phyloP scores from a whole-genome alignment of 2,113 vertebrate species.

The Hemiscyllium ocellatum region DNA sequence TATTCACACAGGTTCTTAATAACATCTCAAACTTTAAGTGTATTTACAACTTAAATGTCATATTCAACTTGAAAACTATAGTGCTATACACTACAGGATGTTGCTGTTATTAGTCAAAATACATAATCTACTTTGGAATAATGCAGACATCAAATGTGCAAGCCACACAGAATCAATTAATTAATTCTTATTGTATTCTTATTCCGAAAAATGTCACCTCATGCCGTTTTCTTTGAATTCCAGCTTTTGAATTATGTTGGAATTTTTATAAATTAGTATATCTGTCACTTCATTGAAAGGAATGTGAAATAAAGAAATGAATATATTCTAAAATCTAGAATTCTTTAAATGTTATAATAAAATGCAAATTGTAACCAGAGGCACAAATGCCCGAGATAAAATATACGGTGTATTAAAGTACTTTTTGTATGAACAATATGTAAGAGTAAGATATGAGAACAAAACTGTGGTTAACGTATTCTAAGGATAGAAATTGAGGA shows the following conservation, averaged over 20 bases:
- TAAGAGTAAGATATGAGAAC: background rate
- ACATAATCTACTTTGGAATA: background rate
- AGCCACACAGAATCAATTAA: slow-evolving; percentile 10
- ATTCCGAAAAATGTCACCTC: background rate
- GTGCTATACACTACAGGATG: slow-evolving; percentile 12
- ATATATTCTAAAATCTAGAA: background rate
- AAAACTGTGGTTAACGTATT: background rate
- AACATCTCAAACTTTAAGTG: slow-evolving; percentile 34
- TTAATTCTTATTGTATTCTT: slow-evolving; percentile 18
- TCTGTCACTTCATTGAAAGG: background rate
- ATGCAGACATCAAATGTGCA: background rate
- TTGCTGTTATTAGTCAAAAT: slow-evolving; percentile 4
- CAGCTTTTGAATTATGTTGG: background rate
- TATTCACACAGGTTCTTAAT: slow-evolving; percentile 33
- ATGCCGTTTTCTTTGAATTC: background rate
- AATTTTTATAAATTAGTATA: background rate
- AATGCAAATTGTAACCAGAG: background rate
- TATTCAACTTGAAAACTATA: slow-evolving; percentile 27
- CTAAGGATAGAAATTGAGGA: background rate
- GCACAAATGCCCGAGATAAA: background rate
- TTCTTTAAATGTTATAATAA: background rate
- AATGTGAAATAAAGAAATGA: background rate
- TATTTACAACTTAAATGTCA: slow-evolving; percentile 35
- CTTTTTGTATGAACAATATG: background rate
- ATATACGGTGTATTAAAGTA: background rate